Conservation (phyloP, 2,113 vertebrate genomes). For the Merops nubicus region DNA sequence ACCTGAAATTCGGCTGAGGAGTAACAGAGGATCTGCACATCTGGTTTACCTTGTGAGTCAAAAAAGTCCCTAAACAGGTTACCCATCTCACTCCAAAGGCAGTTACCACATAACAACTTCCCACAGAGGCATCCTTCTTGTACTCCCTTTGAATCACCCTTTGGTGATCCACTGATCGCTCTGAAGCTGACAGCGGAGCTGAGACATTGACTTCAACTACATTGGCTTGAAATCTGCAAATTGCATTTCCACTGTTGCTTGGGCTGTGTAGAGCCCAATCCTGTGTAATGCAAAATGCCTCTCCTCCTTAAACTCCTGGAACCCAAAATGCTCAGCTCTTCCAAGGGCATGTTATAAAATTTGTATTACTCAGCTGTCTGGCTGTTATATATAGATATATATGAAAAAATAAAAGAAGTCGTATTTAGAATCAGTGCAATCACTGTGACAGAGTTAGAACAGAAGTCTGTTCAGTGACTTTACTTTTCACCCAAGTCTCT, state of each 20-base stretch:
- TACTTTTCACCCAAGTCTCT: too few relatives aligned
- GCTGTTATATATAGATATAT: neutral
- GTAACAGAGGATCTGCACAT: neutral
- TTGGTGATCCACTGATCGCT: fast-evolving
- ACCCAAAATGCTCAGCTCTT: neutral
- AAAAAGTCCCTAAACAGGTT: neutral
- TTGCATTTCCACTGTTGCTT: neutral
- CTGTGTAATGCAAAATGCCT: neutral
- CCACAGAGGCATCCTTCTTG: too few relatives aligned
- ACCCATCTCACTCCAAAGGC: neutral
- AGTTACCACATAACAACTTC: neutral
- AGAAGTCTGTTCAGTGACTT: too few relatives aligned
- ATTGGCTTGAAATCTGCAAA: neutral
- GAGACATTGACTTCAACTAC: neutral
- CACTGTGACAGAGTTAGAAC: neutral
- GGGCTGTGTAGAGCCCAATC: neutral
- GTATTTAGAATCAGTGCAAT: neutral
- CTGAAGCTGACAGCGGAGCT: neutral
- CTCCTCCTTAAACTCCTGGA: neutral
- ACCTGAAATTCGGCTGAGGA: neutral
- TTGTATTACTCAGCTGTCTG: neutral
- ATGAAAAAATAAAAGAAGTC: neutral
- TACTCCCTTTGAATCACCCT: neutral
- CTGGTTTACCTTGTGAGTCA: fast-evolving
- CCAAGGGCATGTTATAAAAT: neutral